Percentiles rank a stretch among this genome's conserved stretches.
These are phyloP conservation scores for Baronia brevicornis DNA, from an alignment of 2,888 invertebrate species.

Conservation along the genomic window DNA sequence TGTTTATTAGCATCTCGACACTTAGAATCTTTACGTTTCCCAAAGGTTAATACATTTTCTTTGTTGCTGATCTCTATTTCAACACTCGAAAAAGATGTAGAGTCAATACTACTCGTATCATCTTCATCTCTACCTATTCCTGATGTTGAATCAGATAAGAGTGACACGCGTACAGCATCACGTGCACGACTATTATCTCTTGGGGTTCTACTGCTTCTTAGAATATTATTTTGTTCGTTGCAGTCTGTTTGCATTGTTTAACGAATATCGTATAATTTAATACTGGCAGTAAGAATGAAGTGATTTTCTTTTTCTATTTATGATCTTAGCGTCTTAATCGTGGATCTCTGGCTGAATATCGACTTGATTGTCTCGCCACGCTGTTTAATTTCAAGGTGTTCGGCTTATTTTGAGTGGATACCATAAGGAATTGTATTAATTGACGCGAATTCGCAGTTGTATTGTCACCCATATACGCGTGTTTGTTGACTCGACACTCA, in stretches of 20 bases:
- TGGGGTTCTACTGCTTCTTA: slow-evolving; percentile 51
- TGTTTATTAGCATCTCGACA: slow-evolving; percentile 20
- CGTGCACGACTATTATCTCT: slow-evolving; percentile 30
- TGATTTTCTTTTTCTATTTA: slow-evolving; percentile 27
- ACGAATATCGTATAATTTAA: slow-evolving; percentile 46
- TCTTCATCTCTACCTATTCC: slow-evolving; percentile 66
- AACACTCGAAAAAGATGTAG: slow-evolving; percentile 54
- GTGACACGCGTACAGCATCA: slow-evolving; percentile 50
- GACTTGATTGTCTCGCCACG: slow-evolving; percentile 66
- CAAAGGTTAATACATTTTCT: slow-evolving; percentile 23
- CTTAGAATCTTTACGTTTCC: slow-evolving; percentile 3
- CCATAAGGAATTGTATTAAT: slow-evolving; percentile 71
- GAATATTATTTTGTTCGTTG: slow-evolving; percentile 34
- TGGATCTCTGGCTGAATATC: slow-evolving; percentile 73
- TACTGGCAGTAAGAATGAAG: slow-evolving; percentile 61
- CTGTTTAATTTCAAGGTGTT: slow-evolving; percentile 66
- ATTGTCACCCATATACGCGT: slow-evolving; percentile 58
- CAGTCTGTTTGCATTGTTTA: slow-evolving; percentile 49
- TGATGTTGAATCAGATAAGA: slow-evolving; percentile 66
- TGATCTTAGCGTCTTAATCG: slow-evolving; percentile 76
- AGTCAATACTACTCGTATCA: slow-evolving; percentile 44
- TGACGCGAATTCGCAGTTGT: slow-evolving; percentile 23
- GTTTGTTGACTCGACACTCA: too few relatives aligned
- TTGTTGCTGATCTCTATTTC: slow-evolving; percentile 47
- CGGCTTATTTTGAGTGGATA: slow-evolving; percentile 70